phyloP scores from a whole-genome alignment of 2,113 vertebrate genomes.

The Phyllopteryx taeniolatus region DNA sequence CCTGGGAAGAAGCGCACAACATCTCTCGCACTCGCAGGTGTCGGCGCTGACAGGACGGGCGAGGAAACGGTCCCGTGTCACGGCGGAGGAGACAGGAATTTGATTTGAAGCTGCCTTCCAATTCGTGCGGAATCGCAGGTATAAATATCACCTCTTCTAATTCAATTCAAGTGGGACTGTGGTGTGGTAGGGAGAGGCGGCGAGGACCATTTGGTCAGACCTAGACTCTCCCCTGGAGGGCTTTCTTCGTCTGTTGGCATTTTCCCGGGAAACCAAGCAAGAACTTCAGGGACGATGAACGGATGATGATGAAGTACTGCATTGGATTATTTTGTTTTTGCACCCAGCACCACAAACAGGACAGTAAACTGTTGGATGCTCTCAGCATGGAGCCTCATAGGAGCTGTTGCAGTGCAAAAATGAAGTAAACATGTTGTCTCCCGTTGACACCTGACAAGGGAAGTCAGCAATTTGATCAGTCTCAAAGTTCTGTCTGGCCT shows the following conservation, averaged over 20 bases:
- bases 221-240: slow-evolving; percentile 18
- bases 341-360: background rate
- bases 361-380: background rate
- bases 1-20: slow-evolving; percentile 37
- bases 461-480: slow-evolving; percentile 36
- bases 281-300: slow-evolving; percentile 17
- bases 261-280: slow-evolving; percentile 21
- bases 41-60: slow-evolving; percentile 17
- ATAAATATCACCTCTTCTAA: slow-evolving; percentile 11
- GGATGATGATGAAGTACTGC: background rate
- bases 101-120: slow-evolving; percentile 17
- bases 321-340: background rate
- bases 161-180: slow-evolving; percentile 47
- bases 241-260: slow-evolving; percentile 28
- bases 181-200: slow-evolving; percentile 18
- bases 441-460: slow-evolving; percentile 30
- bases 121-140: slow-evolving; percentile 25
- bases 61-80: slow-evolving; percentile 5
- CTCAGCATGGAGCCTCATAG: background rate
- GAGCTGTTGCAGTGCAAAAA: background rate
- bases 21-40: slow-evolving; percentile 5
- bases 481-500: background rate
- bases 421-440: background rate
- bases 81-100: slow-evolving; percentile 17
- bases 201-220: slow-evolving; percentile 52